phyloP scores from a whole-genome alignment of 1,140 invertebrate genomes.

The Dendrolimus kikuchii region DNA sequence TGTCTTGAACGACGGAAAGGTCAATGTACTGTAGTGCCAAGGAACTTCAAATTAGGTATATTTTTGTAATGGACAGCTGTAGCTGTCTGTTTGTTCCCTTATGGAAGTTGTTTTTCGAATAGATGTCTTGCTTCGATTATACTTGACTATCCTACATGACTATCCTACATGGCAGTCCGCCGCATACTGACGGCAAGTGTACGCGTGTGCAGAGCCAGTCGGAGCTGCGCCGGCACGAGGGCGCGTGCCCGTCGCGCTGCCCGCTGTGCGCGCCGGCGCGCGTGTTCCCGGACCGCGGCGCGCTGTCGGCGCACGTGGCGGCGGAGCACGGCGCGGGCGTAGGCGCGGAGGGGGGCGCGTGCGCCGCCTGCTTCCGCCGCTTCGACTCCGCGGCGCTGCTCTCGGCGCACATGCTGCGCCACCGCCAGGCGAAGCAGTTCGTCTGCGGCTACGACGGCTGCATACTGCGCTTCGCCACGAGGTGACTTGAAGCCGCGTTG shows the following conservation, averaged over 20 bases:
- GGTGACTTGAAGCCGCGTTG: neutral
- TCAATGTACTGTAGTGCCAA: too few relatives aligned
- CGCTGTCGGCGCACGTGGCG: constrained; percentile 32
- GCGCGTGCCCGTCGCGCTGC: constrained; percentile 25
- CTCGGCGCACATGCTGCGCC: constrained; percentile 36
- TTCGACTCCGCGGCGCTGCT: constrained; percentile 17
- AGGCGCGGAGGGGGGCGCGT: constrained; percentile 22
- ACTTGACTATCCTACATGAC: too few relatives aligned
- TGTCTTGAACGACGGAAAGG: too few relatives aligned
- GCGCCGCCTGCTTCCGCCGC: constrained; percentile 33
- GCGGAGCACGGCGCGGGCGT: constrained; percentile 16
- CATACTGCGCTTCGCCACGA: constrained; percentile 42
- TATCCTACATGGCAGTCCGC: too few relatives aligned
- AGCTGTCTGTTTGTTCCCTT: too few relatives aligned
- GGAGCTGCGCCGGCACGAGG: constrained; percentile 32
- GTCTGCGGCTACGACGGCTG: constrained; percentile 55
- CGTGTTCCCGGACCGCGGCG: constrained; percentile 10
- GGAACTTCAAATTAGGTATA: too few relatives aligned
- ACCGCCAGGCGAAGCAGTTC: constrained; percentile 45
- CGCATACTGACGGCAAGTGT: neutral
- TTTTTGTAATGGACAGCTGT: too few relatives aligned
- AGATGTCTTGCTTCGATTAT: too few relatives aligned
- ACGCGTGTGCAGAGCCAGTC: constrained; percentile 11
- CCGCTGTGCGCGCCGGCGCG: constrained; percentile 23
- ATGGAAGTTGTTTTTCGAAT: too few relatives aligned